Base-by-base conservation (phyloP, 2,113 vertebrate genomes). In the Nematolebias whitei region DNA sequence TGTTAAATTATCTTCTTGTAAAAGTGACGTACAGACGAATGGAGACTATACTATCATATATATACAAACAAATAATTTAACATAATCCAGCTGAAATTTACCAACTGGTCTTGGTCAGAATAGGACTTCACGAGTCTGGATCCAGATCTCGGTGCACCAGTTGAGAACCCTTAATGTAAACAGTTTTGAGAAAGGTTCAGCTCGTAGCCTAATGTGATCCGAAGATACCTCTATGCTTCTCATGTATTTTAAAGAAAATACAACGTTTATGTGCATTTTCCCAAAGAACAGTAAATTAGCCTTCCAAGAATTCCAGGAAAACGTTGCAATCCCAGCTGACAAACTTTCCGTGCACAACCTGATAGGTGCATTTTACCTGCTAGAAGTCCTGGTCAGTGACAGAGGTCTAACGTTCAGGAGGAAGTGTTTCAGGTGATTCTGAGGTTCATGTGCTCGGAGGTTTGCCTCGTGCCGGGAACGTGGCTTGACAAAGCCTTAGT, bases 401-500 rank as follows among this genome's bases (percentile, higher is more conserved):
- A 18, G 19, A 43, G 43, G 54, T 32, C 22, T 16, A 43, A 69
- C 32, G 52, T 44, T 43, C 16, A 61, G 55, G 57, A 63, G 44
- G 24, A 18, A 49, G 52, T 32, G 39, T 72, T 52, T 74, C 41
- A 61, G 69, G 24, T 38, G 15, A 51, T 56, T 35, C 68, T 44
- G 59, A 54, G 68, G 71, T 86, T 90, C 82, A 89, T 91, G 90
- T 88, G 80, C 84, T 89, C 76, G 84, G 87, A 90, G 81, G 63
- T 76, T 53, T 39, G 80, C 87, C 89, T 91, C 88, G 88, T 83
- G 88, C 87, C 84, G 38, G 84, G 84, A 91, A 80, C 79, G 87
- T 90, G 91, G 87, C 69, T 67, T 51, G 47, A 70, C 74, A 63
- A 79, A 56, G 84, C 76, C 83, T 86, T 85, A 69, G 81, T 89